Evolutionary conservation across 2,888 invertebrate species (phyloP), one percentile per base, ranked within the genome.

Genomic region (Megaustenia siamemsis): DNA sequence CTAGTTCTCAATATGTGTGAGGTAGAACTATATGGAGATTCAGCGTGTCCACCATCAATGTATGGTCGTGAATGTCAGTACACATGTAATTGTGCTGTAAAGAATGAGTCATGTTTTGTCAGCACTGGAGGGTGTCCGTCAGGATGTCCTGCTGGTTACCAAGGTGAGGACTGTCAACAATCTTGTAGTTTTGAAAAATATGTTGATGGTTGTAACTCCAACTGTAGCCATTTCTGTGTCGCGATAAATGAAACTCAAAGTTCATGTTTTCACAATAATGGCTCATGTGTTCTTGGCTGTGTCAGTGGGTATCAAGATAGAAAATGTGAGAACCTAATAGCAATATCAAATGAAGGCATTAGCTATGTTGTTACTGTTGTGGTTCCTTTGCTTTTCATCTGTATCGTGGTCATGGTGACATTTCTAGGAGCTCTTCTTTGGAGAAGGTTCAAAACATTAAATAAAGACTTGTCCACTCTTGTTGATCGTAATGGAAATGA

Each of bases 91-190:
- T 69, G 69, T 69, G 69, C 69, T 69, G 69, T 40, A 38, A 69
- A 38, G 38, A 69, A n/a, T 69, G 69, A 69, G 38, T 0, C 38
- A 12, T 38, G 73, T 28, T 71, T 71, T 71, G 71, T 71, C 3
- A 71, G 71, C n/a, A 71, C 71, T 8, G 71, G 71, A 12, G 71
- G 71, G n/a, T 71, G 71, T n/a, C 71, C 71, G 69, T 69, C 69
- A 40, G 69, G 38, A 69, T 40, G 69, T 40, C 21, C 69, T 69
- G 69, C 69, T 2, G 69, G 69, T 40, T 69, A 40, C 38, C 69
- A 68, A 10, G 68, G 68, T 35, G 68, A 68, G 38, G 24, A 38
- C 68, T 68, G 68, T 35, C 3, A 68, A 15, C 35, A 68, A 68
- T 6, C 68, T 8, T 68, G 68, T 68, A 38, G 35, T 38, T 6